These are phyloP conservation scores for Pinctada fucata DNA, from an alignment of 2,888 invertebrate species.

Conservation along the genomic window DNA sequence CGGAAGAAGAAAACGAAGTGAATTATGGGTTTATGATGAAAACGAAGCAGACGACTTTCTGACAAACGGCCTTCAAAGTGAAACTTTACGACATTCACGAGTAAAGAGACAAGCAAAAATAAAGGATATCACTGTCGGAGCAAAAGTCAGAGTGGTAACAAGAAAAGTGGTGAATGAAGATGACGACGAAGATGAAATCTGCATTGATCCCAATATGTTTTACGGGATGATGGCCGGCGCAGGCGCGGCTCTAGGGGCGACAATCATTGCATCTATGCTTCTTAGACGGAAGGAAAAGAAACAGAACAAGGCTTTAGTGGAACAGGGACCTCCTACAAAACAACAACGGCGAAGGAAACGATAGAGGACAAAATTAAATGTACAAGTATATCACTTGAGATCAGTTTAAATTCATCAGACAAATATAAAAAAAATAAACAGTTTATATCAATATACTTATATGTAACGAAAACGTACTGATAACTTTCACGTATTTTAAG, in stretches of 20 bases:
- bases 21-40: background rate
- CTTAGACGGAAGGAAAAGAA: background rate
- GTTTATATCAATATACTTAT: too few relatives aligned
- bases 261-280: background rate
- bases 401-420: too few relatives aligned
- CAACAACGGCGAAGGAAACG: too few relatives aligned
- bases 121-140: conserved; percentile 6
- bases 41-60: background rate
- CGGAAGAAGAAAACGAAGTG: conserved; percentile 1
- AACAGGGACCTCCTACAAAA: too few relatives aligned
- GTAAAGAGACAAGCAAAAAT: background rate
- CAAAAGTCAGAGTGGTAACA: conserved; percentile 3
- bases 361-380: too few relatives aligned
- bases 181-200: conserved; percentile 16
- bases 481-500: too few relatives aligned
- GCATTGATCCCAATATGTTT: background rate
- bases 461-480: too few relatives aligned
- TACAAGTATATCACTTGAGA: too few relatives aligned
- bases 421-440: too few relatives aligned
- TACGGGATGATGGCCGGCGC: background rate
- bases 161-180: background rate
- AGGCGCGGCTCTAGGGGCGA: background rate
- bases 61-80: too few relatives aligned
- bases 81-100: background rate
- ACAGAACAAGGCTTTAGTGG: background rate